Conservation (phyloP, 2,113 vertebrate species). For the Lepisosteus oculatus region DNA sequence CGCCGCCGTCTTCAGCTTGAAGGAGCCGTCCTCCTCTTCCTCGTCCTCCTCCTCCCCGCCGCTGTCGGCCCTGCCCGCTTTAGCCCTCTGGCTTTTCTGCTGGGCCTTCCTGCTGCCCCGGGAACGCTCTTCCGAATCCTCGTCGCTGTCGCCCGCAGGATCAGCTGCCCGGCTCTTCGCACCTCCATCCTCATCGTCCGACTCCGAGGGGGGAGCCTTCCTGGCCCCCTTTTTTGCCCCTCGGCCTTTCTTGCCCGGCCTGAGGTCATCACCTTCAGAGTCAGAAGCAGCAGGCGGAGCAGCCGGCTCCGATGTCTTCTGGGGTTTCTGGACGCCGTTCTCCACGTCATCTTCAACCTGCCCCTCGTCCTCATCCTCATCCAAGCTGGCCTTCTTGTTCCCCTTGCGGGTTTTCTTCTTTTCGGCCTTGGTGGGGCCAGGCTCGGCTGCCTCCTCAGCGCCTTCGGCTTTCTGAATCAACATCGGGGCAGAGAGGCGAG, state of each 20-base stretch:
- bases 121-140: constrained; percentile 69
- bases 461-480: constrained; percentile 69
- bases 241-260: constrained; percentile 63
- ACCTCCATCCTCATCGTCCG: constrained; percentile 28
- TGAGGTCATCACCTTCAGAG: constrained; percentile 66
- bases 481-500: background rate
- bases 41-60: constrained; percentile 56
- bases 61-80: constrained; percentile 64
- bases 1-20: constrained; percentile 92
- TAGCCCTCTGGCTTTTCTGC: constrained; percentile 79
- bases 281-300: constrained; percentile 67
- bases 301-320: constrained; percentile 50
- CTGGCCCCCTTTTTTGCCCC: constrained; percentile 67
- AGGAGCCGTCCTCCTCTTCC: constrained; percentile 68
- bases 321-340: constrained; percentile 62
- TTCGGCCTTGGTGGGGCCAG: constrained; percentile 72
- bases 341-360: constrained; percentile 41
- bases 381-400: constrained; percentile 70
- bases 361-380: constrained; percentile 69
- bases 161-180: background rate
- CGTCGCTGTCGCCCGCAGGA: constrained; percentile 60
- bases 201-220: constrained; percentile 48
- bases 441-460: constrained; percentile 62
- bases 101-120: constrained; percentile 66
- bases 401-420: constrained; percentile 89